Conservation (phyloP, 2,797 vertebrate genomes). For the Acridotheres tristis region DNA sequence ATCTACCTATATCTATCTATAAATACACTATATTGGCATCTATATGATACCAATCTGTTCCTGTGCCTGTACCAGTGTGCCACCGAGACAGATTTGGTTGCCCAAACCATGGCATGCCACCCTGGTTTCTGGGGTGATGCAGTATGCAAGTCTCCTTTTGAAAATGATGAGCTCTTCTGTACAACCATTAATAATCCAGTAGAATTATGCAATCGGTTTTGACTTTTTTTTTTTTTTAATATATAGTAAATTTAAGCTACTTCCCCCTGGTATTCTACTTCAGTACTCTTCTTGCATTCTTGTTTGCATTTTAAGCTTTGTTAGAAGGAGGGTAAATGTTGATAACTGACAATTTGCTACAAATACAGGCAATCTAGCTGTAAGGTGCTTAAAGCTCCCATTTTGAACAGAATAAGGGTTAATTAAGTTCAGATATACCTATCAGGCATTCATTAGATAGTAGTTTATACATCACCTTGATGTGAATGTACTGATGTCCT, state of each 20-base stretch:
- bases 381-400: neutral
- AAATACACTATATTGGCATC: too few species aligned
- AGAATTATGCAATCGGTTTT: neutral
- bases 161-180: neutral
- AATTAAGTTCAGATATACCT: neutral
- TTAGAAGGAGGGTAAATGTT: neutral
- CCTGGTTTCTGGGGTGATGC: neutral
- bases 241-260: neutral
- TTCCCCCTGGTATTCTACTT: neutral
- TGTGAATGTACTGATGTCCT: neutral
- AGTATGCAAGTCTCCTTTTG: neutral
- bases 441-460: neutral
- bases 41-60: accelerated
- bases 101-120: neutral
- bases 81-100: neutral
- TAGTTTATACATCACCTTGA: neutral
- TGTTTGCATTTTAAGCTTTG: neutral
- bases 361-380: neutral
- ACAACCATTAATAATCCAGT: neutral
- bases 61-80: neutral
- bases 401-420: neutral
- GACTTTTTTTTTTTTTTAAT: neutral
- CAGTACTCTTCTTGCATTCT: neutral
- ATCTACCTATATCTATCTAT: too few species aligned
- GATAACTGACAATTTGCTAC: neutral